Evolutionary conservation across 2,797 vertebrate species (phyloP), one percentile per base, ranked within the genome.

Genomic region (Enteromius fasciolatus): DNA sequence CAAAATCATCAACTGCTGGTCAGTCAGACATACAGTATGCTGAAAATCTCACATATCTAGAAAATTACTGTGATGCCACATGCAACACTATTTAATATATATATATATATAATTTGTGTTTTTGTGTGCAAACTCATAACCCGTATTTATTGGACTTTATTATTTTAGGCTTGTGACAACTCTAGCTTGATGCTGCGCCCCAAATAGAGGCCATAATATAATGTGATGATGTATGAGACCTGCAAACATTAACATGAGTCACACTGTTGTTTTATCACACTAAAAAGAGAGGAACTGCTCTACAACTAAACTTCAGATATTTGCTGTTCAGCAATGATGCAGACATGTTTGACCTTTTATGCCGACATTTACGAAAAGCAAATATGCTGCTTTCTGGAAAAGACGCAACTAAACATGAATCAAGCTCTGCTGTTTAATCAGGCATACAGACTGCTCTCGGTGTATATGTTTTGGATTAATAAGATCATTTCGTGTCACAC

Each of bases 211-310:
- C 94, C 93, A 94, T 96, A 96, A 96, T 96, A 94, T 95, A 95
- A 96, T 94, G 95, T 95, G 94, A 96, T 95, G 95, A 96, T 96
- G 95, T 95, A 96, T 96, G 95, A 96, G 94, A 95, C 94, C 94
- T 94, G 94, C 95, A 95, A 94, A 95, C 93, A 93, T 94, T 92
- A 95, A 93, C 93, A 94, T 93, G 94, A 93, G 91, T 93, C 94
- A 94, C 93, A 91, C 77, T 73, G 0, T 83, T 41, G 78, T 79
- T 83, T 52, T 82, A 52, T 85, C 63, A 93, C 92, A 52, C 15
- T 73, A 15, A 57, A 80, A 41, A 61, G 39, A 78, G 91, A 91
- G 41, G 28, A 59, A 80, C n/a, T 54, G 64, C 92, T 94, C 94
- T 94, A 94, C 94, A 93, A 94, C 90, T 93, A 92, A 93, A 93